A percentile compares a stretch with the other conserved stretches of the same genome.
Conservation (phyloP, 1,140 invertebrate genomes). For the Zaprionus tsacasi region DNA sequence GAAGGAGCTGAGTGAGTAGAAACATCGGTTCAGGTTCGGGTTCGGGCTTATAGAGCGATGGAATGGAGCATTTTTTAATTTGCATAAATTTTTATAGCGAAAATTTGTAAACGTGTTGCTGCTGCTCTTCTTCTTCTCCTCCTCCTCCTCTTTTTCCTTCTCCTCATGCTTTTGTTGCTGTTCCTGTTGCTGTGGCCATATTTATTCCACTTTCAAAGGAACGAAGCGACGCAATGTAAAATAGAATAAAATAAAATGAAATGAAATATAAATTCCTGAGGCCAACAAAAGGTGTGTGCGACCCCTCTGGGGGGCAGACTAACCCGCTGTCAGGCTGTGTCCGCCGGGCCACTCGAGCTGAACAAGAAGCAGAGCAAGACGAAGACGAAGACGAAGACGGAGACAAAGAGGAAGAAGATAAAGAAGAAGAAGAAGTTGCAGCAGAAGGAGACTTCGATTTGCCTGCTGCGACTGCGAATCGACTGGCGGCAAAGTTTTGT, state of each 20-base stretch:
- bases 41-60: slow-evolving; percentile 18
- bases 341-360: background rate
- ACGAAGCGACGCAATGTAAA: slow-evolving; percentile 45
- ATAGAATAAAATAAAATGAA: slow-evolving; percentile 63
- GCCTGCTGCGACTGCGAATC: slow-evolving; percentile 1
- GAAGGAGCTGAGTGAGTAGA: background rate
- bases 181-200: background rate
- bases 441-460: slow-evolving; percentile 34
- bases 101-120: slow-evolving; percentile 45
- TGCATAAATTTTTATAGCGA: slow-evolving; percentile 66
- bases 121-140: background rate
- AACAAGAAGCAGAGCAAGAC: slow-evolving; percentile 13
- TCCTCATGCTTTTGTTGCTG: background rate
- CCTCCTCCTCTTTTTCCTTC: too few species aligned
- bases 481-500: slow-evolving; percentile 43
- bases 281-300: slow-evolving; percentile 64
- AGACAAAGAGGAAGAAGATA: too few species aligned
- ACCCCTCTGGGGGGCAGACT: slow-evolving; percentile 10
- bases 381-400: background rate
- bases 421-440: too few species aligned
- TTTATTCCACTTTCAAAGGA: slow-evolving; percentile 8
- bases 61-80: slow-evolving; percentile 55
- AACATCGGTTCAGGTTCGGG: background rate
- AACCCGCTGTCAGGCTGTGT: slow-evolving; percentile 5
- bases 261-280: slow-evolving; percentile 60